Percentiles rank a stretch among this genome's conserved stretches.
These are phyloP conservation scores for Calyptommatus sinebrachiatus DNA, from an alignment of 2,113 vertebrate species.

Conservation along the genomic window DNA sequence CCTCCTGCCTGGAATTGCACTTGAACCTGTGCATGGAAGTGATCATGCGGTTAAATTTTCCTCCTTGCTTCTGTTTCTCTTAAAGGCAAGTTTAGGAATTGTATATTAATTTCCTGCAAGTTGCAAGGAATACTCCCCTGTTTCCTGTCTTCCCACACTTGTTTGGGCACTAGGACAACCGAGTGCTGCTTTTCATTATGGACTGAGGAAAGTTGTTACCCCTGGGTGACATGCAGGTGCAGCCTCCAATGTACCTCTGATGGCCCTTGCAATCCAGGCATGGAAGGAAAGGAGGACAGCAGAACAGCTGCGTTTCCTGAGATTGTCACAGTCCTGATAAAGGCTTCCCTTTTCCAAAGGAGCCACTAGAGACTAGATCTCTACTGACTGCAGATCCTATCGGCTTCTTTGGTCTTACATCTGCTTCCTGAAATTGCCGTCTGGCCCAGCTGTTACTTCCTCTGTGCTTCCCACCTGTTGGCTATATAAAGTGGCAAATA, in stretches of 20 bases:
- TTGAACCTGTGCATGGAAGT: neutral
- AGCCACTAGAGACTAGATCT: neutral
- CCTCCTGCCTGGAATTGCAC: neutral
- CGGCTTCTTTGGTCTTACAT: neutral
- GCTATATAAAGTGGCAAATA: neutral
- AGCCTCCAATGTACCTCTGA: neutral
- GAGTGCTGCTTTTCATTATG: neutral
- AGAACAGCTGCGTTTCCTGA: no score
- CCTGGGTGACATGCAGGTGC: fast-evolving
- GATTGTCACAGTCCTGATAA: neutral
- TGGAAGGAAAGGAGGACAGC: neutral
- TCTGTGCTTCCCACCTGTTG: neutral
- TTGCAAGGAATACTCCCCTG: neutral
- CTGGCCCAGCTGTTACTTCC: slow-evolving; percentile 42
- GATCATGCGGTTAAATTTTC: no score
- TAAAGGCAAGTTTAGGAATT: neutral
- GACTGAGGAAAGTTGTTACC: no score
- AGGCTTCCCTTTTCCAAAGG: neutral
- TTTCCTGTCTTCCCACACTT: neutral
- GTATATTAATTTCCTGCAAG: neutral
- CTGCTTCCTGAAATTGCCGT: slow-evolving; percentile 21
- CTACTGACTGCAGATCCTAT: no score
- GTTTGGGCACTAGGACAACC: neutral
- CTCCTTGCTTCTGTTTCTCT: neutral
- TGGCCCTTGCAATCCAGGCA: no score